Conservation (phyloP, 2,888 invertebrate genomes). For the Julus scanicus region DNA sequence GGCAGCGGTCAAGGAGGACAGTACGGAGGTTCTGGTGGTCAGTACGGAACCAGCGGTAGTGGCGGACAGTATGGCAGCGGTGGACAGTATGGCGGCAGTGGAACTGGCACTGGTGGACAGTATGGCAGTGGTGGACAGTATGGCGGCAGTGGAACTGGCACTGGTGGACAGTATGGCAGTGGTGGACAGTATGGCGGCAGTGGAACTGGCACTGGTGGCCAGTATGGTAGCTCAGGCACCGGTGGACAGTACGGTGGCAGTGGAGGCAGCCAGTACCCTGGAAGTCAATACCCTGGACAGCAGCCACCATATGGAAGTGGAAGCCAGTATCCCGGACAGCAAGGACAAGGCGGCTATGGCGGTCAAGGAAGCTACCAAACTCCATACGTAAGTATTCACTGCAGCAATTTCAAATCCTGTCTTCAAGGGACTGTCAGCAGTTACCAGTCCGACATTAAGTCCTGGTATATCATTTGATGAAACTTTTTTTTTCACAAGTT, state of each 20-base stretch:
- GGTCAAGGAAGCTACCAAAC: conserved; percentile 55
- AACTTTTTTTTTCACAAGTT: too few species aligned
- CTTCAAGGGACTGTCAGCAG: too few species aligned
- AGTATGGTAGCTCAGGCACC: conserved; percentile 18
- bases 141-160: conserved; percentile 42
- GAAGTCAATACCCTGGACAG: conserved; percentile 53
- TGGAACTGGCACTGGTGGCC: conserved; percentile 48
- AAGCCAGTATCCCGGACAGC: conserved; percentile 37
- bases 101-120: conserved; percentile 46
- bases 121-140: conserved; percentile 50
- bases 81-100: conserved; percentile 36
- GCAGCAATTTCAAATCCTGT: background rate
- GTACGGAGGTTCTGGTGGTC: conserved; percentile 46
- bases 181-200: conserved; percentile 44
- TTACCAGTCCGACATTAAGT: too few species aligned
- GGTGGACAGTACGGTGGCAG: too few species aligned
- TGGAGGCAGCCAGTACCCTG: background rate
- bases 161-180: conserved; percentile 34
- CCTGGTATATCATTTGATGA: too few species aligned
- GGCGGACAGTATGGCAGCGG: conserved; percentile 51
- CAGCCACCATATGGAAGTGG: conserved; percentile 15
- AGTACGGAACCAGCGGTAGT: conserved; percentile 50
- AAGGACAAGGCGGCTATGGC: conserved; percentile 47
- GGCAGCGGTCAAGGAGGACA: conserved; percentile 53
- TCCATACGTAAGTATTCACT: conserved; percentile 49